Percentiles rank a stretch among this genome's conserved stretches.
phyloP scores from a whole-genome alignment of 1,140 invertebrate species.

The Psix sp. region DNA sequence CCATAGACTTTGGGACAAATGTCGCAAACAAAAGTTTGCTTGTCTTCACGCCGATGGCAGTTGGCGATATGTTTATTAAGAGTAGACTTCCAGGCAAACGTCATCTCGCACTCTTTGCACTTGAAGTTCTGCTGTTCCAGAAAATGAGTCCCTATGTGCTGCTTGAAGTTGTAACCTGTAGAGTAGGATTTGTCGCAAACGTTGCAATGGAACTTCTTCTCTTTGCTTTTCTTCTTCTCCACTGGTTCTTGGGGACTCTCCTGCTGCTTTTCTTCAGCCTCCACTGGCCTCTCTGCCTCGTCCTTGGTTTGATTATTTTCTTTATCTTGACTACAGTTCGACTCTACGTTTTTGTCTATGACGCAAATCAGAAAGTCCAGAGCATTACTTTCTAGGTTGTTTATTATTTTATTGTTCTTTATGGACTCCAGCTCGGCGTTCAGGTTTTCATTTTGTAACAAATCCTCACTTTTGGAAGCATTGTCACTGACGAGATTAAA shows the following conservation, averaged over 20 bases:
- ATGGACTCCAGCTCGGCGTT: conserved; percentile 5
- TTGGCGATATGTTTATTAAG: conserved; percentile 70
- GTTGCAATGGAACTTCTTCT: conserved; percentile 66
- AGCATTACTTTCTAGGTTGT: conserved; percentile 43
- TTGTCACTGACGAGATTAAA: conserved; percentile 63
- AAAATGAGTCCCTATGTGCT: conserved; percentile 71
- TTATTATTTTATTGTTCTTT: conserved; percentile 19
- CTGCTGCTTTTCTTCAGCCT: conserved; percentile 32
- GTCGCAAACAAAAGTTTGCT: conserved; percentile 69
- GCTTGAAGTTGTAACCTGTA: conserved; percentile 68
- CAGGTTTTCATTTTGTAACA: conserved; percentile 26
- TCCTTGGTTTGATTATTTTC: conserved; percentile 2
- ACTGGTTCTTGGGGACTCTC: neutral
- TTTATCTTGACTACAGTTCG: conserved; percentile 4
- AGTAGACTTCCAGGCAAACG: conserved; percentile 73
- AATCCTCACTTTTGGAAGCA: conserved; percentile 16
- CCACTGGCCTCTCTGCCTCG: conserved; percentile 15
- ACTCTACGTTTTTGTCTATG: conserved; percentile 36
- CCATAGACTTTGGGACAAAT: conserved; percentile 72
- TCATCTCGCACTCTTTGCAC: conserved; percentile 69
- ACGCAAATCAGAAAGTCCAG: conserved; percentile 49
- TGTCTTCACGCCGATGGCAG: conserved; percentile 66
- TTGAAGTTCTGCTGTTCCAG: conserved; percentile 70
- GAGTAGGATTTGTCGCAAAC: conserved; percentile 69
- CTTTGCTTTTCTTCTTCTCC: conserved; percentile 26